Conservation (phyloP, 2,888 invertebrate species). For the Drosophila robusta region DNA sequence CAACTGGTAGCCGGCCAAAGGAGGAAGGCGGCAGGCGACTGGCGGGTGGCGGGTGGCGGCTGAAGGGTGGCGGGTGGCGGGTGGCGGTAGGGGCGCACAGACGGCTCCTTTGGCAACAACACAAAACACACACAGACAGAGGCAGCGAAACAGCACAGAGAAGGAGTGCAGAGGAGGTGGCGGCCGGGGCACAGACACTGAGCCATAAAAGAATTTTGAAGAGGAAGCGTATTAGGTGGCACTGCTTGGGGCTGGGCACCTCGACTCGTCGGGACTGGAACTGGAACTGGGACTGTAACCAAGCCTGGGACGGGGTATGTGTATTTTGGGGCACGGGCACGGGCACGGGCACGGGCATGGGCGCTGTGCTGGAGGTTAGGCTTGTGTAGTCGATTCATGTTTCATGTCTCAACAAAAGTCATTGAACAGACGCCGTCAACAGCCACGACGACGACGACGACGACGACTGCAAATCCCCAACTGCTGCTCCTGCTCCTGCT, state of each 20-base stretch:
- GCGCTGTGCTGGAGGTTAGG: slow-evolving; percentile 22
- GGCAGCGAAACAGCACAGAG: slow-evolving; percentile 3
- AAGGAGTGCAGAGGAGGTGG: neutral
- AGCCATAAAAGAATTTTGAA: slow-evolving; percentile 69
- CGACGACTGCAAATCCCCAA: slow-evolving; percentile 32
- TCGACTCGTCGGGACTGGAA: slow-evolving; percentile 45
- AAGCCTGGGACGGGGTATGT: neutral
- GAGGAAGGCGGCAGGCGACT: slow-evolving; percentile 3
- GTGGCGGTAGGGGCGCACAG: slow-evolving; percentile 47
- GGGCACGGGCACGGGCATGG: too few relatives aligned
- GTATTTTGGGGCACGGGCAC: slow-evolving; percentile 1
- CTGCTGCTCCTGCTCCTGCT: slow-evolving; percentile 2
- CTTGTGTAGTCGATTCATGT: slow-evolving; percentile 79
- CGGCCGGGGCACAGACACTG: slow-evolving; percentile 31
- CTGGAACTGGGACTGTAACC: slow-evolving; percentile 13
- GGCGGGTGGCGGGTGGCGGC: too few relatives aligned
- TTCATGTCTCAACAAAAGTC: slow-evolving; percentile 75
- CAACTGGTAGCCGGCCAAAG: slow-evolving; percentile 43
- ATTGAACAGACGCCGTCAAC: slow-evolving; percentile 75
- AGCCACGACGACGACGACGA: slow-evolving; percentile 12
- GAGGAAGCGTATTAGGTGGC: slow-evolving; percentile 78
- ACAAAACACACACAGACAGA: slow-evolving; percentile 32
- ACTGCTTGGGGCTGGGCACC: slow-evolving; percentile 43
- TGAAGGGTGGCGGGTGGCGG: neutral
- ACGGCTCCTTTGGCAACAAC: slow-evolving; percentile 65